Evolutionary conservation across 2,888 invertebrate species (phyloP), one percentile per base, ranked within the genome.

Genomic region (Drosophila hawaiiensis): DNA sequence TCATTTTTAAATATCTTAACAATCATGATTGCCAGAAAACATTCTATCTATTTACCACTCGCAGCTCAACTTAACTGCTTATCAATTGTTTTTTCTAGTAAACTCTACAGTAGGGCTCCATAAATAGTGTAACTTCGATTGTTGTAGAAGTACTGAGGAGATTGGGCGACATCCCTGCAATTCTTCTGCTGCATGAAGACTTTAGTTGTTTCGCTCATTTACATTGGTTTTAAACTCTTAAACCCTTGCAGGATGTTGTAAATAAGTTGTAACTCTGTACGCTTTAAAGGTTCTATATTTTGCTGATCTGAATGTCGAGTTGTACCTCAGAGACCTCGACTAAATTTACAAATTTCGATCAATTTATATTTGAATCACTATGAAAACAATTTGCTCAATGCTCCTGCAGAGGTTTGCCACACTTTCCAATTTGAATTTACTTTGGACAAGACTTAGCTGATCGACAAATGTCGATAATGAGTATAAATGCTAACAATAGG

Each of bases 21-120:
- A 66, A 81, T 69, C 63, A 67, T 81, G 78, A 79, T 78, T 77
- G 82, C 78, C 69, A 37, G 55, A 59, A 67, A 65, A 78, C 29
- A 47, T 68, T 67, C 67, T 69, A 73, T 73, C 77, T 77, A 73
- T 37, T 35, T 25, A 54, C 39, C 25, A 33, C 49, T 50, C 22
- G 14, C 25, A 3, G 25, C 37, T 28, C 69, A 56, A 25, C 37
- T 28, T 69, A 52, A 31, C 33, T 35, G 43, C 35, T 52, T 64
- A 47, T 39, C 12, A 33, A 29, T n/a, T 56, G 14, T 39, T 31
- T 3, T 22, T 29, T 31, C 9, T 3, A 19, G 37, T 25, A 29
- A 12, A 39, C n/a, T 31, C 41, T 53, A 54, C 59, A 63, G 62
- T 69, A n/a, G 62, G 47, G 35, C 19, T 29, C 28, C 12, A 25